Conservation (phyloP, 2,797 vertebrate genomes). For the Masticophis lateralis region DNA sequence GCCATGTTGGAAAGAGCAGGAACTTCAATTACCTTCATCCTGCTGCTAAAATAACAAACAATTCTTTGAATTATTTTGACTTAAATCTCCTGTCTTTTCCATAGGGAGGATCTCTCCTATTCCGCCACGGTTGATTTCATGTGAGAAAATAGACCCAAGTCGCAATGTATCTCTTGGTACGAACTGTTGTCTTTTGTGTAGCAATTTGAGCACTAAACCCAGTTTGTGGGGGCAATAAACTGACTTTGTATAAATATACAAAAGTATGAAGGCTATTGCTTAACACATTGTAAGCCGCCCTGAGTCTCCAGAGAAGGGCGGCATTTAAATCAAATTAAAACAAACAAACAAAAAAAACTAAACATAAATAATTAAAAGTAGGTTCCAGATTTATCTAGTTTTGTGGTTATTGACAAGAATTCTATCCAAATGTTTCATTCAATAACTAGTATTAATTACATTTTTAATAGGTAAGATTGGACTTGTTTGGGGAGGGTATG, state of each 20-base stretch:
- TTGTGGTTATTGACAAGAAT: background rate
- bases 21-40: background rate
- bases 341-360: too few relatives aligned
- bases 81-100: background rate
- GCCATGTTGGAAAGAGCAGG: background rate
- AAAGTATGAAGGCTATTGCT: too few relatives aligned
- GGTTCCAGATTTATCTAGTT: background rate
- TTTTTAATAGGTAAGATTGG: background rate
- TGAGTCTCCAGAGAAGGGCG: too few relatives aligned
- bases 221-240: too few relatives aligned
- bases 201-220: background rate
- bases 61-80: background rate
- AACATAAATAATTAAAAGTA: background rate
- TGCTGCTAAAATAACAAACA: conserved; percentile 1
- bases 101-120: background rate
- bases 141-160: background rate
- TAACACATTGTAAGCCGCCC: too few relatives aligned
- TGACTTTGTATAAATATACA: too few relatives aligned
- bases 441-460: background rate
- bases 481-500: background rate
- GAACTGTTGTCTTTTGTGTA: background rate
- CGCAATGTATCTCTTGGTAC: background rate
- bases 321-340: too few relatives aligned
- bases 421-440: background rate
- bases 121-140: background rate